Conservation (phyloP, 2,888 invertebrate genomes). For the Trichogramma evanescens region DNA sequence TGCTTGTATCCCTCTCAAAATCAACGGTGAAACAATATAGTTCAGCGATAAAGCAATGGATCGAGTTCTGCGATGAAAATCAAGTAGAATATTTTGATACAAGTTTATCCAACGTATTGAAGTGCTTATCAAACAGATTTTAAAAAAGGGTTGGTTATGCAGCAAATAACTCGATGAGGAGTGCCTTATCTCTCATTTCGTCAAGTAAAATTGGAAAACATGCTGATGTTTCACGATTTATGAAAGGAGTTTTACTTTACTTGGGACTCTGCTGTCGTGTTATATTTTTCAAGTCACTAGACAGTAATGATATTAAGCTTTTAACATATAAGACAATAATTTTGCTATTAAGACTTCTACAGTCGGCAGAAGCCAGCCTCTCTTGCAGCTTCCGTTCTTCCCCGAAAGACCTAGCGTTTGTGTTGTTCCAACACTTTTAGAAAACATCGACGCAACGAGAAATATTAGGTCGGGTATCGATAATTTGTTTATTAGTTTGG, state of each 20-base stretch:
- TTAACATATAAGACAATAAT: too few species aligned
- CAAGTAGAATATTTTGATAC: conserved; percentile 2
- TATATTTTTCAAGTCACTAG: conserved; percentile 2
- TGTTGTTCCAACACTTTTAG: conserved; percentile 5
- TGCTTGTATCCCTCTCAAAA: conserved; percentile 18
- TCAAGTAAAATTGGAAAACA: conserved; percentile 11
- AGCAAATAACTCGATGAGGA: conserved; percentile 19
- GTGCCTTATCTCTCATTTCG: conserved; percentile 22
- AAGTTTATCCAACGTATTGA: background rate
- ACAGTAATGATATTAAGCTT: too few species aligned
- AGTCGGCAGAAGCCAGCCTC: conserved; percentile 6
- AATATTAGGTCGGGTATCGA: conserved; percentile 2
- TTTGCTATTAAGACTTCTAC: conserved; percentile 20
- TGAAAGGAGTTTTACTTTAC: conserved; percentile 20
- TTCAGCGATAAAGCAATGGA: conserved; percentile 22
- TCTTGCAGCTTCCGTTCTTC: conserved; percentile 11
- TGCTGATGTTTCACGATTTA: conserved; percentile 15
- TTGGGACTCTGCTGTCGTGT: conserved; percentile 19
- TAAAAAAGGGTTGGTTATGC: conserved; percentile 19
- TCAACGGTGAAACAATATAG: conserved; percentile 24
- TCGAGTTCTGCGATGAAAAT: conserved; percentile 17
- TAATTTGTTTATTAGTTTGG: conserved; percentile 5
- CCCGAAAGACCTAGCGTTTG: conserved; percentile 5
- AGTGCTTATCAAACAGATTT: conserved; percentile 16
- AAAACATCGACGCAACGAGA: conserved; percentile 9